phyloP scores from a whole-genome alignment of 2,797 vertebrate species.

The Myiotriccus ornatus region DNA sequence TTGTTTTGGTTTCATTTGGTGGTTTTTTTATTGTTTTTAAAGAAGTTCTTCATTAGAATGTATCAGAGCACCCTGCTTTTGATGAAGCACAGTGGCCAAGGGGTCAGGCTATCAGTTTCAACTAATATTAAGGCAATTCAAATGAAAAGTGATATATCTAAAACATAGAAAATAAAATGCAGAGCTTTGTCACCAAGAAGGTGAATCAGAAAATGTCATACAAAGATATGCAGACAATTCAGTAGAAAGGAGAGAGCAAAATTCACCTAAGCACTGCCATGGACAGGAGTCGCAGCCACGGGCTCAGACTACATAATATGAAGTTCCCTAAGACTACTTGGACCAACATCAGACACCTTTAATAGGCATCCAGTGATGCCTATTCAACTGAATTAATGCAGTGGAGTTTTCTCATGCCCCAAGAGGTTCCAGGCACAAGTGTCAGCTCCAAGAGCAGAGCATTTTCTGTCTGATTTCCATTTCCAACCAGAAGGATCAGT shows the following conservation, averaged over 20 bases:
- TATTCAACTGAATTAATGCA: neutral
- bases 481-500: neutral
- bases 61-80: neutral
- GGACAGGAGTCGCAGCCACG: neutral
- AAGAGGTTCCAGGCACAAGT: neutral
- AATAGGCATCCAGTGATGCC: neutral
- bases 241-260: neutral
- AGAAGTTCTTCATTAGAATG: conserved; percentile 3
- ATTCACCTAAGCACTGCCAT: neutral
- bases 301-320: neutral
- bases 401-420: neutral
- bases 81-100: conserved; percentile 14
- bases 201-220: neutral
- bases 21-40: neutral
- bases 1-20: neutral
- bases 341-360: neutral
- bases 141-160: neutral
- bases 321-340: neutral
- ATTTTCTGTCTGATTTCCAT: neutral
- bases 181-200: neutral
- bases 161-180: conserved; percentile 13
- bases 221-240: neutral
- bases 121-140: neutral
- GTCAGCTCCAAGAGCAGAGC: neutral
- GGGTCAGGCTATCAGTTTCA: conserved; percentile 36